A percentile compares a stretch with the other conserved stretches of the same genome.
Conservation (phyloP, 2,113 vertebrate genomes). For the Spea bombifrons region DNA sequence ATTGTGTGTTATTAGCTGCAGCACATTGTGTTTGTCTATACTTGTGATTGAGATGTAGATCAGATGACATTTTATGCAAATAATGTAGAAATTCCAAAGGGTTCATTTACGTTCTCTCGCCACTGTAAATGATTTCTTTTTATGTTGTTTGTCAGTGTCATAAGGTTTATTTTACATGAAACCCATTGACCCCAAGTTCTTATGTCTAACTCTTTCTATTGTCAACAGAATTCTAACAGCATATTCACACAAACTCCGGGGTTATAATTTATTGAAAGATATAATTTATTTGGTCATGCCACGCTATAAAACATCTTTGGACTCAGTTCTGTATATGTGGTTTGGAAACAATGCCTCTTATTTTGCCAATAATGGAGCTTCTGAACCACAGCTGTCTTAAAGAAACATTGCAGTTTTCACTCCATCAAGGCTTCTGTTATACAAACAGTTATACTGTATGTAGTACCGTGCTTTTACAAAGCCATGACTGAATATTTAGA, state of each 20-base stretch:
- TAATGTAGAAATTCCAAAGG: too few relatives aligned
- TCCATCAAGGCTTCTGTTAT: too few relatives aligned
- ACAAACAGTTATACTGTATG: too few relatives aligned
- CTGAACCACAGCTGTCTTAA: not conserved
- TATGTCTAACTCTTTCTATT: slow-evolving; percentile 3
- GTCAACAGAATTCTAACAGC: not conserved
- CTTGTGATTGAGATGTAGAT: too few relatives aligned
- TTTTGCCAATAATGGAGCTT: not conserved
- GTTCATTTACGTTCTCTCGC: too few relatives aligned
- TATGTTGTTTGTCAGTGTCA: not conserved
- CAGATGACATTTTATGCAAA: too few relatives aligned
- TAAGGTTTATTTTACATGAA: not conserved
- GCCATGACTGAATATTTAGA: too few relatives aligned
- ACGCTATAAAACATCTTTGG: slow-evolving; percentile 11
- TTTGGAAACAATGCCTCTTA: not conserved
- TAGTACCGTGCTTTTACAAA: too few relatives aligned
- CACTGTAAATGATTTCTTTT: too few relatives aligned
- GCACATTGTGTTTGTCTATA: too few relatives aligned
- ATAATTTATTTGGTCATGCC: slow-evolving; percentile 13
- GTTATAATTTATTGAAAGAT: slow-evolving; percentile 1
- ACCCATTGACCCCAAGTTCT: slow-evolving; percentile 2
- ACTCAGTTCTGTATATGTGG: slow-evolving; percentile 14
- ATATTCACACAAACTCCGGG: not conserved
- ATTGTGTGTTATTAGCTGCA: not conserved
- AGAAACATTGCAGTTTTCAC: not conserved